Evolutionary conservation across 2,888 invertebrate genomes (phyloP).

Genomic region (Melieria picta): DNA sequence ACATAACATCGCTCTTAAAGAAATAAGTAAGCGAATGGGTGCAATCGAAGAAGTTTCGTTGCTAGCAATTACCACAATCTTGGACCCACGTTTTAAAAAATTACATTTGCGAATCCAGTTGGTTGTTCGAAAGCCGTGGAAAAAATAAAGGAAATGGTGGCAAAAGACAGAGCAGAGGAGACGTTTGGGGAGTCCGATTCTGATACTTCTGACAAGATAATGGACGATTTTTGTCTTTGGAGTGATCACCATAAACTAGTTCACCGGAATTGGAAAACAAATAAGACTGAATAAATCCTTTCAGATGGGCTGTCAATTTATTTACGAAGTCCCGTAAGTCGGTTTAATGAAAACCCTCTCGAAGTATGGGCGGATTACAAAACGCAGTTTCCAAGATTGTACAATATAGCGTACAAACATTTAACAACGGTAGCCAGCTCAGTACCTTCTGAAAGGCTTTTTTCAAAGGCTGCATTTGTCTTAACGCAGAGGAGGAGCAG

Average conservation of each 20-base stretch:
- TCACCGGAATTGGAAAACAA: conserved; percentile 20
- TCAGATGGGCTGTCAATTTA: conserved; percentile 38
- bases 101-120: conserved; percentile 18
- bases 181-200: conserved; percentile 18
- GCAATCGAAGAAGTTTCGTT: not conserved
- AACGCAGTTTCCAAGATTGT: conserved; percentile 34
- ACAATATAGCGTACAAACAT: conserved; percentile 34
- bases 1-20: conserved; percentile 8
- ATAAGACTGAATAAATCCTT: conserved; percentile 31
- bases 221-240: conserved; percentile 37
- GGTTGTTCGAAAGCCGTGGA: conserved; percentile 19
- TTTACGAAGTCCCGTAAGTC: conserved; percentile 36
- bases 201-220: conserved; percentile 19
- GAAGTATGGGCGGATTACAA: conserved; percentile 34
- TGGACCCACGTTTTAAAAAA: conserved; percentile 32
- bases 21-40: conserved; percentile 27
- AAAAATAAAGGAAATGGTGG: conserved; percentile 8
- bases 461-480: too few species aligned
- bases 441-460: too few species aligned
- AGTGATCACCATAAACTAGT: conserved; percentile 34
- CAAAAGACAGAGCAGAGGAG: not conserved
- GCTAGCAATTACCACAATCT: conserved; percentile 9
- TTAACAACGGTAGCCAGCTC: conserved; percentile 29
- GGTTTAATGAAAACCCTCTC: conserved; percentile 32
- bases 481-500: too few species aligned